A percentile compares a stretch with the other conserved stretches of the same genome.
phyloP scores from a whole-genome alignment of 2,797 vertebrate genomes.

The Tapirus indicus region DNA sequence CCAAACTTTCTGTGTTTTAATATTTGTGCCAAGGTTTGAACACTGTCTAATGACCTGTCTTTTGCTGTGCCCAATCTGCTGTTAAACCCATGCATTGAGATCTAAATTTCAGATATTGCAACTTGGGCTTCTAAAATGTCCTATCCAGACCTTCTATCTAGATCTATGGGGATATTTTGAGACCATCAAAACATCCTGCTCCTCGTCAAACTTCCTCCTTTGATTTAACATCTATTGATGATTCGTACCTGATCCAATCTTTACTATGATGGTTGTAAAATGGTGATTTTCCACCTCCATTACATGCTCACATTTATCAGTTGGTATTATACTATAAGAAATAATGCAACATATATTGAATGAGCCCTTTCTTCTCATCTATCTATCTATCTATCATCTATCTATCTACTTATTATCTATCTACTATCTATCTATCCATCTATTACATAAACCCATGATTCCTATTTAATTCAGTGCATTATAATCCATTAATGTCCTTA shows the following conservation, averaged over 20 bases:
- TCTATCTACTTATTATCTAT: not conserved
- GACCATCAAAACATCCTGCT: not conserved
- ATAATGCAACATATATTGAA: not conserved
- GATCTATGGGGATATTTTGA: not conserved
- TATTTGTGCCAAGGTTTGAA: not conserved
- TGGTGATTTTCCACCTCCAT: not conserved
- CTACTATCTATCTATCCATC: not conserved
- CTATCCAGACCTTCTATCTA: not conserved
- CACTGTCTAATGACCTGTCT: not conserved
- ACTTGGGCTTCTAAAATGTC: not conserved
- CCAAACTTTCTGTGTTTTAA: not conserved
- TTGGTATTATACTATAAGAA: not conserved
- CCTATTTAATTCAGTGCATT: not conserved
- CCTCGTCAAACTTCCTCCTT: not conserved
- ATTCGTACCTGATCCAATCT: not conserved
- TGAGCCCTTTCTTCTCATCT: not conserved
- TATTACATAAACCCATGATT: not conserved
- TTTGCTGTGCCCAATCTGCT: not conserved
- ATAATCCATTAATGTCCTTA: not conserved
- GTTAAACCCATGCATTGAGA: not conserved
- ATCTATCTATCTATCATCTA: not conserved
- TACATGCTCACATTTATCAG: not conserved
- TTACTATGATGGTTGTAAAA: not conserved
- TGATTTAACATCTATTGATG: not conserved
- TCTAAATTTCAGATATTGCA: constrained; percentile 15